Conservation (phyloP, 2,888 invertebrate genomes). For the Hyposoter dolosus region DNA sequence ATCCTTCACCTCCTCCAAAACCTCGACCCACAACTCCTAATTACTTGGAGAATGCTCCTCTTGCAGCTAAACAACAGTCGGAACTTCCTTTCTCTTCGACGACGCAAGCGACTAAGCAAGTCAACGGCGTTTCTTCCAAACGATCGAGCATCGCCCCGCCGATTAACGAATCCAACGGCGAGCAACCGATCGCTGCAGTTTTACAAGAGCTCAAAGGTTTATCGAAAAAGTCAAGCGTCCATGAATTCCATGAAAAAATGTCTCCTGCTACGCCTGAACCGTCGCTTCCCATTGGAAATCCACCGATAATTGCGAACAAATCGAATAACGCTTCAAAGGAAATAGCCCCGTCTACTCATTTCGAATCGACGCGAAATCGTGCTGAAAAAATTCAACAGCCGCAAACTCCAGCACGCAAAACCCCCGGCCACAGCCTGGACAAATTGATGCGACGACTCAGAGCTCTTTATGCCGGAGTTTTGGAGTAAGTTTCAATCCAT, state of each 20-base stretch:
- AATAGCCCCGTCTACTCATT: background rate
- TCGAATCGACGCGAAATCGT: background rate
- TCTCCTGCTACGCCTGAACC: background rate
- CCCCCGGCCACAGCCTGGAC: constrained; percentile 65
- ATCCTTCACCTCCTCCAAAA: background rate
- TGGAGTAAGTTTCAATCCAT: constrained; percentile 66
- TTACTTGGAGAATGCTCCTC: background rate
- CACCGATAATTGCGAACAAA: background rate
- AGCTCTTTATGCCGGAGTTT: constrained; percentile 68
- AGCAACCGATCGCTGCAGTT: background rate
- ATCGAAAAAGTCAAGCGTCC: background rate
- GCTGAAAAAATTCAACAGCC: background rate
- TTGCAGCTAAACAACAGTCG: background rate
- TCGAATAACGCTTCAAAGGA: too few relatives aligned
- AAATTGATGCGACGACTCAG: constrained; percentile 69
- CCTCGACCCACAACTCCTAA: background rate
- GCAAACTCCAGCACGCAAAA: background rate
- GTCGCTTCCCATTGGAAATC: background rate
- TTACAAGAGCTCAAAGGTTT: background rate
- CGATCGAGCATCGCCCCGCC: background rate
- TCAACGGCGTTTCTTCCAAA: background rate
- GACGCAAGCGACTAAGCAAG: background rate
- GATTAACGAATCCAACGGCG: background rate
- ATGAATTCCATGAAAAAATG: background rate
- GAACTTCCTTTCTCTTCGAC: background rate